Evolutionary conservation across 1,140 invertebrate genomes (phyloP).

Genomic region (Whitmania pigra): DNA sequence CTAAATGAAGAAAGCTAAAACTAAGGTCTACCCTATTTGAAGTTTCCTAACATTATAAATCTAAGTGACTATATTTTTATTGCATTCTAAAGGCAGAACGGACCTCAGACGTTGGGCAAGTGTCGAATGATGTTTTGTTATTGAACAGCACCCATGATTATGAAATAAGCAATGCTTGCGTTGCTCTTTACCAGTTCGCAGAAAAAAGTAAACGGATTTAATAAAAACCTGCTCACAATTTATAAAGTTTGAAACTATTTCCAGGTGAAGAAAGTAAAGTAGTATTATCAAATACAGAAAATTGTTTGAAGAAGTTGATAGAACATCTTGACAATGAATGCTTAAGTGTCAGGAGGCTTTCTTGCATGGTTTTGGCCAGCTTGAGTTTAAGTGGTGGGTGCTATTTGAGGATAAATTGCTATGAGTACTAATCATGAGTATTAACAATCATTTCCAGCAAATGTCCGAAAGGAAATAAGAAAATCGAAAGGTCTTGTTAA

Average conservation of each 20-base stretch:
- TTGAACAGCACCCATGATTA: constrained; percentile 1
- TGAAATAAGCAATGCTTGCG: background rate
- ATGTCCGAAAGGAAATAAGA: constrained; percentile 5
- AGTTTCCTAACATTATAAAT: no score
- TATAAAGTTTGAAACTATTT: background rate
- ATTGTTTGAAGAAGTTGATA: constrained; percentile 8
- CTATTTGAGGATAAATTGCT: background rate
- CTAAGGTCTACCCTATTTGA: no score
- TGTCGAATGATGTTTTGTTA: background rate
- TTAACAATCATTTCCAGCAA: background rate
- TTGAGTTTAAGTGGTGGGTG: background rate
- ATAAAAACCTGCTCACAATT: background rate
- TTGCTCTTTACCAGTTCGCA: background rate
- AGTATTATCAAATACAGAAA: background rate
- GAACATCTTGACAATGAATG: background rate
- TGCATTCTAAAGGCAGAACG: background rate
- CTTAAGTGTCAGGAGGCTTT: background rate
- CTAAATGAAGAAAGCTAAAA: no score
- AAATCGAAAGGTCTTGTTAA: background rate
- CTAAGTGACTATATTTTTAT: no score
- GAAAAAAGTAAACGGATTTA: background rate
- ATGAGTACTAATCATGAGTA: background rate
- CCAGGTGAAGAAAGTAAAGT: constrained; percentile 8
- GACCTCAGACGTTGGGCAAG: background rate
- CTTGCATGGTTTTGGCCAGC: constrained; percentile 10